Percentiles rank a stretch among this genome's conserved stretches.
Conservation (phyloP, 2,113 vertebrate genomes). For the Heliornis fulica region DNA sequence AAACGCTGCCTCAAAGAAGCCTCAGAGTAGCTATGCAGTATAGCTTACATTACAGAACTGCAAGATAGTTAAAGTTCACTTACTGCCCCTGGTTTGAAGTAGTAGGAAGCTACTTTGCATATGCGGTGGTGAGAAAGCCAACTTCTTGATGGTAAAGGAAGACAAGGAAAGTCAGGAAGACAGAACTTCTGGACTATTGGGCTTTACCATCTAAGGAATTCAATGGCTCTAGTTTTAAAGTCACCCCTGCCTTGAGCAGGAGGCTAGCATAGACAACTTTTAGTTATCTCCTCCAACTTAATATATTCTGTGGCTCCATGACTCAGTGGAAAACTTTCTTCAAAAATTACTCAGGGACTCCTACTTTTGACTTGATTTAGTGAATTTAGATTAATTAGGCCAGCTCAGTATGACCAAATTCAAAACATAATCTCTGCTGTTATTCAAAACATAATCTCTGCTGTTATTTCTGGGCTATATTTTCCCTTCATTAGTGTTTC, state of each 20-base stretch:
- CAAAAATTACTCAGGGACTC: neutral
- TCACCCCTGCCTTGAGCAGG: neutral
- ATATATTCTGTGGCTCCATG: neutral
- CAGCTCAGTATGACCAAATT: neutral
- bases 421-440: neutral
- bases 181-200: neutral
- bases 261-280: neutral
- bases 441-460: too few species aligned
- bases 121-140: neutral
- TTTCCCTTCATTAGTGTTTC: too few species aligned
- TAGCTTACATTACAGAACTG: neutral
- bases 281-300: neutral
- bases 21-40: neutral
- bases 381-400: neutral
- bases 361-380: neutral
- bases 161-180: neutral
- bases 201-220: neutral
- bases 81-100: neutral
- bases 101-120: neutral
- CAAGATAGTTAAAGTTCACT: neutral
- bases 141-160: neutral
- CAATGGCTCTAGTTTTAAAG: neutral
- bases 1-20: neutral
- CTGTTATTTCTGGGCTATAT: too few species aligned
- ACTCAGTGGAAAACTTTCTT: neutral